Evolutionary conservation across 2,888 invertebrate genomes (phyloP), one percentile per base, ranked within the genome.

Genomic region (Tipula unca): DNA sequence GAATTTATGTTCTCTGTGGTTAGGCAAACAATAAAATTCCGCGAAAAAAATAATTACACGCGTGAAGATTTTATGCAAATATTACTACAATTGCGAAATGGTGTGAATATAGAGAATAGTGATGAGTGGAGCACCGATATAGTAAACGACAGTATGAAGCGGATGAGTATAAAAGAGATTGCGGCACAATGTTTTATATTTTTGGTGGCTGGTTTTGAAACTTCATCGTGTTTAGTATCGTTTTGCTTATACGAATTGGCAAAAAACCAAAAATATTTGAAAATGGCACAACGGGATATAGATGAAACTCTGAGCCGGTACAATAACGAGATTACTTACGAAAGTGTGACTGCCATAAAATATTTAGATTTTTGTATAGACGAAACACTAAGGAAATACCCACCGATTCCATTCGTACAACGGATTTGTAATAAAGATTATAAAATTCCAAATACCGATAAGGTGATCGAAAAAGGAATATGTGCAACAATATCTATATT

Each of bases 51-150:
- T 42, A 89, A 89, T 85, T 87, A 89, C 20, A 87, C 87, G 20
- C 87, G 89, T 35, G 88, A 88, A 29, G 90, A 90, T 86, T 89
- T 90, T 86, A 87, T 90, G 86, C 89, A 90, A 85, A 86, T 90
- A 13, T 86, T 90, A 86, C 88, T 90, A 86, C 88, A 89, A 85
- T 85, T 89, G n/a, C 89, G 88, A 86, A 88, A 89, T 82, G 86
- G 85, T 20, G 87, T 86, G 82, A 69, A 69, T 69, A 69, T 69
- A 25, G 87, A 85, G 82, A 84, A 87, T 8, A 86, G n/a, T 6
- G 32, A 85, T 35, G 86, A 86, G 83, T 86, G 54, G 20, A 83
- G 85, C 13, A 85, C 85, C 48, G 86, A 87, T 20, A 86, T 84
- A 10, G 82, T 35, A 13, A 84, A 36, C 17, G 84, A 84, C 20